These are phyloP conservation scores for Sander vitreus DNA, from an alignment of 2,113 vertebrate species.

Conservation along the genomic window DNA sequence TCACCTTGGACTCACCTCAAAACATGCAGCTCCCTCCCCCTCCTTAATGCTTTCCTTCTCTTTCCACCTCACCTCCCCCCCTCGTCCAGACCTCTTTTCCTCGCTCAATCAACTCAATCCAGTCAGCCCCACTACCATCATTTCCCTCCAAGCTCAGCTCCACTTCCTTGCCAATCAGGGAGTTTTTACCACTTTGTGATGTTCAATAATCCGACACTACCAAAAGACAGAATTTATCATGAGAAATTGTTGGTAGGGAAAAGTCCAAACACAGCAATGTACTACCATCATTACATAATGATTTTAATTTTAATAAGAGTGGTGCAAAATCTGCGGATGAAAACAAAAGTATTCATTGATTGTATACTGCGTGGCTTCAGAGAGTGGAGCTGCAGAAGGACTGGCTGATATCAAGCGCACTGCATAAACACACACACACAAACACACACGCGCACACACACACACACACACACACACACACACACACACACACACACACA, in stretches of 20 bases:
- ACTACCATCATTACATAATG: constrained; percentile 20
- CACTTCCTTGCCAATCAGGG: constrained; percentile 18
- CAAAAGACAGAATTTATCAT: constrained; percentile 13
- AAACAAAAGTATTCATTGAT: constrained; percentile 52
- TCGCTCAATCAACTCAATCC: constrained; percentile 54
- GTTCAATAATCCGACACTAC: not conserved
- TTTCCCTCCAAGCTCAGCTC: constrained; percentile 38
- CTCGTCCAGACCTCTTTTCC: constrained; percentile 59
- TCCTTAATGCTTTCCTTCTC: constrained; percentile 34
- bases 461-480: too few species aligned
- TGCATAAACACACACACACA: constrained; percentile 34
- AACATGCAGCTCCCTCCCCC: constrained; percentile 68
- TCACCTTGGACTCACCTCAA: constrained; percentile 83
- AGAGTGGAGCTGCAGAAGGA: constrained; percentile 38
- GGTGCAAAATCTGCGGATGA: constrained; percentile 30
- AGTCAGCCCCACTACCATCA: constrained; percentile 51
- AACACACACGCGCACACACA: not conserved
- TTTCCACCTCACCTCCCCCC: constrained; percentile 52
- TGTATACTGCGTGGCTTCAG: constrained; percentile 56
- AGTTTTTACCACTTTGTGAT: constrained; percentile 4
- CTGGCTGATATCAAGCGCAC: constrained; percentile 45
- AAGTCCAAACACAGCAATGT: constrained; percentile 37
- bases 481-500: too few species aligned
- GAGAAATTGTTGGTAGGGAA: not conserved
- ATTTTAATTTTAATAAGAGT: constrained; percentile 47